A percentile compares a stretch with the other conserved stretches of the same genome.
phyloP scores from a whole-genome alignment of 2,888 invertebrate genomes.

The Abrostola triplasia region DNA sequence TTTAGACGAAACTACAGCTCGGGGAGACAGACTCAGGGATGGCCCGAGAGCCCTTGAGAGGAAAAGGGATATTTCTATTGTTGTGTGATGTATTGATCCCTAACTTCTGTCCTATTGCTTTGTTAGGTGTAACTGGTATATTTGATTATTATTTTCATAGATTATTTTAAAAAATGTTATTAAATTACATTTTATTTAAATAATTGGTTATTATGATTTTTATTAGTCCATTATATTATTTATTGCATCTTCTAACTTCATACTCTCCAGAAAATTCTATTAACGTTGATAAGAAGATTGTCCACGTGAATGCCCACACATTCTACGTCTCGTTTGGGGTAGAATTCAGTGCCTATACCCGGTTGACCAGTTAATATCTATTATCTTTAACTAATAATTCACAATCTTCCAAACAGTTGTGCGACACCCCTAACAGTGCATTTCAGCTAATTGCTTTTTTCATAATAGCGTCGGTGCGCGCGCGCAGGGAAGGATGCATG shows the following conservation, averaged over 20 bases:
- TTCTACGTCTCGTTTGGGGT: too few relatives aligned
- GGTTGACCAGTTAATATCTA: too few relatives aligned
- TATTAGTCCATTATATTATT: conserved; percentile 10
- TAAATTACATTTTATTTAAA: background rate
- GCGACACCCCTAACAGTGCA: conserved; percentile 57
- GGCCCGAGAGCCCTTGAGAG: conserved; percentile 12
- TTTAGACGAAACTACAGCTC: conserved; percentile 64
- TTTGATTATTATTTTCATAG: too few relatives aligned
- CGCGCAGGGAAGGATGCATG: conserved; percentile 55
- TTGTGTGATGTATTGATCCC: background rate
- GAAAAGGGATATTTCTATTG: background rate
- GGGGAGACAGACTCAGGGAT: conserved; percentile 35
- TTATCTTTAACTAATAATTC: too few relatives aligned
- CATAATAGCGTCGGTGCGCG: conserved; percentile 53
- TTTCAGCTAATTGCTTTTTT: conserved; percentile 86
- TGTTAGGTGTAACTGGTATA: too few relatives aligned
- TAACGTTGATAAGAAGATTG: too few relatives aligned
- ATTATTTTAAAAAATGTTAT: too few relatives aligned
- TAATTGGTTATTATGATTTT: conserved; percentile 12
- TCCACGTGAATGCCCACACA: too few relatives aligned
- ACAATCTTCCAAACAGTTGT: background rate
- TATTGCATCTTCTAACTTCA: background rate
- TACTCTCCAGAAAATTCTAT: too few relatives aligned
- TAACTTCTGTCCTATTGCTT: too few relatives aligned
- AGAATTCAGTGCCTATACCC: too few relatives aligned